Base-by-base conservation (phyloP, 2,797 vertebrate genomes). In the Ispidina lecontei region DNA sequence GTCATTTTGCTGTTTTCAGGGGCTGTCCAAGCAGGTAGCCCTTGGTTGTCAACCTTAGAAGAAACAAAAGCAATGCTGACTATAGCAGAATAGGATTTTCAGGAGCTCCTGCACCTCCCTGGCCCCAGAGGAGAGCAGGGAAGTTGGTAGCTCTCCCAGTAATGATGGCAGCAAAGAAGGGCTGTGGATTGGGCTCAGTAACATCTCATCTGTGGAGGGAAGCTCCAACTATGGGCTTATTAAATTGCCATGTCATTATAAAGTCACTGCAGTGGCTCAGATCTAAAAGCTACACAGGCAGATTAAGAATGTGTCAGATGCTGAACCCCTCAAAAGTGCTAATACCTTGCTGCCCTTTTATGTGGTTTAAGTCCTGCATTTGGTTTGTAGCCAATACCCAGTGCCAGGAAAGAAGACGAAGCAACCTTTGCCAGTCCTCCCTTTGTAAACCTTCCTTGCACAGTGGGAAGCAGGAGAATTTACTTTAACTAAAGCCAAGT, bases 401-500 rank as follows among this genome's bases (percentile, higher is more conserved):
- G 86, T 73, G 83, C 87, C 92, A 89, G 80, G 64, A 96, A 96
- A 94, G 88, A 93, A 87, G 78, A 84, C 2, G 60, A 67, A 91
- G 79, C 76, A 95, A 78, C 33, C n/a, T 93, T 93, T 94, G 93
- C 93, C 94, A 96, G 80, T 67, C 87, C 41, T 92, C 62, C 77
- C 85, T 95, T 91, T 95, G 93, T 81, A 89, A 95, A 86, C 68
- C 82, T 79, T 88, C 87, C 5, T 44, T 78, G 91, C 91, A 91
- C 95, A 96, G 91, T 83, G 86, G 91, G 94, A 93, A 96, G 44
- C 54, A 92, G 64, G 84, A 85, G 79, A 93, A 95, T 96, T 94
- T 83, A 93, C 90, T 97, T 96, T 86, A 95, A 86, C 86, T 95
- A 72, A 63, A 92, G 92, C 96, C 96, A 97, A 96, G 84, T 94